Percentiles rank a stretch among this genome's conserved stretches.
These are phyloP conservation scores for Apotomis capreana DNA, from an alignment of 2,888 invertebrate species.

Conservation along the genomic window DNA sequence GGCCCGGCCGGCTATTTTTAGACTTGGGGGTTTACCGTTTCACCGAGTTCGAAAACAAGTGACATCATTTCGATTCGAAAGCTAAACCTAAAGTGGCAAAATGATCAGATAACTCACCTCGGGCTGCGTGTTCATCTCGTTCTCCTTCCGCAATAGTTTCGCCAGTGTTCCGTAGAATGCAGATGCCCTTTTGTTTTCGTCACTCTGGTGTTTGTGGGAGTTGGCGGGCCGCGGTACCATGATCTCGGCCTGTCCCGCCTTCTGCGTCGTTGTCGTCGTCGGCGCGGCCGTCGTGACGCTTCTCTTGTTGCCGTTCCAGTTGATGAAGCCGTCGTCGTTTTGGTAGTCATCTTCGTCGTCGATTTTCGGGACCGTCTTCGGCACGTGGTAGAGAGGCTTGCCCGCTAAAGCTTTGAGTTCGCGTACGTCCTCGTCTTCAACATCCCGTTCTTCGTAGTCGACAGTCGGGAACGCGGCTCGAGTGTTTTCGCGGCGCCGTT, in stretches of 20 bases:
- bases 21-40: slow-evolving; percentile 68
- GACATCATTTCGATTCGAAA: slow-evolving; percentile 47
- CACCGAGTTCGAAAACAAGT: slow-evolving; percentile 55
- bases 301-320: slow-evolving; percentile 80
- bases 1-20: slow-evolving; percentile 80
- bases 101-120: slow-evolving; percentile 77
- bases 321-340: slow-evolving; percentile 79
- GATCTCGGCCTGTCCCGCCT: slow-evolving; percentile 85
- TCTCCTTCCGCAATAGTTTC: slow-evolving; percentile 73
- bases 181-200: slow-evolving; percentile 58
- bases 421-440: slow-evolving; percentile 86
- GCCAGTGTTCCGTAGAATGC: slow-evolving; percentile 81
- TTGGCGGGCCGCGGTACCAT: slow-evolving; percentile 85
- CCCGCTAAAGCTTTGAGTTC: slow-evolving; percentile 85
- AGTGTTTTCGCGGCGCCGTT: slow-evolving; percentile 75
- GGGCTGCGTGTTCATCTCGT: slow-evolving; percentile 76
- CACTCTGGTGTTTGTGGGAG: slow-evolving; percentile 58
- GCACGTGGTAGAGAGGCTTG: slow-evolving; percentile 78
- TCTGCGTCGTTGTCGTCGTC: slow-evolving; percentile 55
- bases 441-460: slow-evolving; percentile 71
- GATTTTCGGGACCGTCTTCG: slow-evolving; percentile 71
- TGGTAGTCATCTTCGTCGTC: slow-evolving; percentile 75
- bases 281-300: slow-evolving; percentile 71
- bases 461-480: slow-evolving; percentile 73
- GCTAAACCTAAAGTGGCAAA: slow-evolving; percentile 36